These are phyloP conservation scores for Cyclopterus lumpus DNA, from an alignment of 2,797 vertebrate species.

Conservation along the genomic window DNA sequence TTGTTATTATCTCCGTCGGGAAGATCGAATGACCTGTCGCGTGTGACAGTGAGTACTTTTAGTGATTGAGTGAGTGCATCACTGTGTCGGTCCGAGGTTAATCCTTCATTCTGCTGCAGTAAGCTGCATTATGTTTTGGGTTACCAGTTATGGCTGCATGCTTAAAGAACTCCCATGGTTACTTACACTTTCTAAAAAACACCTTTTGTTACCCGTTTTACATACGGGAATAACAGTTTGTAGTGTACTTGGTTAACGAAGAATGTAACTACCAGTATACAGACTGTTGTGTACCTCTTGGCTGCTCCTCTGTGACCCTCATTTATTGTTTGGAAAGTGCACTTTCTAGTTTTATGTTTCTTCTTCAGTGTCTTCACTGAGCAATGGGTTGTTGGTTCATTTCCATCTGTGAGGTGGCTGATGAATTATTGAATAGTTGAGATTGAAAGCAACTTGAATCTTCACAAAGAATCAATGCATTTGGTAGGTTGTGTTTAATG, in stretches of 20 bases:
- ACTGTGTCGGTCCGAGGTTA: not conserved
- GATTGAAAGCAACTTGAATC: constrained; percentile 9
- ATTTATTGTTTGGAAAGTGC: not conserved
- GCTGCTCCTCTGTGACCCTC: no score
- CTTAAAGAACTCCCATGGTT: not conserved
- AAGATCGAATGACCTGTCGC: not conserved
- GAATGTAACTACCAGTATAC: not conserved
- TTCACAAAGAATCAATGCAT: constrained; percentile 2
- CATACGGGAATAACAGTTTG: no score
- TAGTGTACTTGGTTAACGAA: not conserved
- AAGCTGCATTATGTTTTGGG: not conserved
- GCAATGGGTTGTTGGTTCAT: not conserved
- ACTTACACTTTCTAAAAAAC: not conserved
- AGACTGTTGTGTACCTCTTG: no score
- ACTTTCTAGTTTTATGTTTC: constrained; percentile 2
- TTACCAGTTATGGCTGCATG: not conserved
- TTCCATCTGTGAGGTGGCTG: not conserved
- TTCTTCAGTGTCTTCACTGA: not conserved
- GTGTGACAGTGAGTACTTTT: not conserved
- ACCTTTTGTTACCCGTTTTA: not conserved
- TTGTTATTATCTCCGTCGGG: not conserved
- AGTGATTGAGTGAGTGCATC: not conserved
- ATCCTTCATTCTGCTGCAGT: not conserved
- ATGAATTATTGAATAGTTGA: constrained; percentile 2
- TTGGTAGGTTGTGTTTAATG: constrained; percentile 28